Base-by-base conservation (phyloP, 2,797 vertebrate genomes). In the Schizopygopsis pylzovi region DNA sequence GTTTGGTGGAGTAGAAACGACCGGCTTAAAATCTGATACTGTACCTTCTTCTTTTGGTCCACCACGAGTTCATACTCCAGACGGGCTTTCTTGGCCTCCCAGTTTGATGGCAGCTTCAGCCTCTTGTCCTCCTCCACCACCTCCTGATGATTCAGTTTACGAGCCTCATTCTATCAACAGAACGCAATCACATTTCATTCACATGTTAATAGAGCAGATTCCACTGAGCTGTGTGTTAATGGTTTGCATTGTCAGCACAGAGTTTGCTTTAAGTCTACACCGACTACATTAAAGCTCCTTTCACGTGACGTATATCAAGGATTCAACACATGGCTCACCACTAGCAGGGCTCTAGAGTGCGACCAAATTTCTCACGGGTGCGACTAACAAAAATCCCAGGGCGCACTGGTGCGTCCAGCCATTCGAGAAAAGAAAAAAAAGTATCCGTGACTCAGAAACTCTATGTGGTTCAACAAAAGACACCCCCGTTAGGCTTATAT, bases 81-180 rank as follows among this genome's bases (percentile, higher is more conserved):
- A 13, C 97, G 94, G 10, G 97, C 96, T 89, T 98, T 99, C 89
- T 97, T 98, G 1, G 98, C 97, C 91, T 99, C 98, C 98, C 98
- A 99, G 91, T 99, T 99, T 0, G 96, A 22, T 0, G 98, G 98
- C 3, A 99, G 88, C 25, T 99, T 99, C n/a, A 97, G 93, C 16
- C 97, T 95, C 87, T 98, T 98, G 88, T 99, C 97, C 92, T 99
- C 98, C 89, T 99, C 97, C 85, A 97, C 95, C 81, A 99, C 97
- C 88, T 99, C 98, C 41, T 97, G 96, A 85, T 98, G 97, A 88
- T 99, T 99, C 76, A 98, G 94, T 45, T 98, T 98, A 61, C 96
- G 97, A 1, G 98, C 98, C 94, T 99, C 98, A 52, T 98, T 97
- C 98, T 99, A 88, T 18, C 85, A 72, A 85, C 10, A 67, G 8